Evolutionary conservation across 1,140 invertebrate species (phyloP).

Genomic region (Mya arenaria): DNA sequence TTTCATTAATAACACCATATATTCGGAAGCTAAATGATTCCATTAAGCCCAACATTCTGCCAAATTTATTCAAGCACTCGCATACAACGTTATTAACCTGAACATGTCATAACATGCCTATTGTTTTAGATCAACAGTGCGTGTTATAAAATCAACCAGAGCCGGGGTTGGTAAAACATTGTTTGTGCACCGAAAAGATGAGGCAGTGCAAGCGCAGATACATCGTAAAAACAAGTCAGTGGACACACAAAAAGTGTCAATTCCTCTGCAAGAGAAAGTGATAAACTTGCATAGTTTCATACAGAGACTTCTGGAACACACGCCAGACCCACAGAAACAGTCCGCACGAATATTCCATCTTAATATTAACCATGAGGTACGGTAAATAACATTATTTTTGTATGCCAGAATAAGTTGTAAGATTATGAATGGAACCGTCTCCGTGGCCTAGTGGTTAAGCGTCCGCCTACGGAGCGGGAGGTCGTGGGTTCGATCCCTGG

Average conservation of each 20-base stretch:
- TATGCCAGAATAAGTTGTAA: too few species aligned
- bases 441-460: too few species aligned
- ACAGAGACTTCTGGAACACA: conserved; percentile 52
- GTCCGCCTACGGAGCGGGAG: too few species aligned
- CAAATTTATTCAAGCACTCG: too few species aligned
- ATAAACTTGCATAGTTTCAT: conserved; percentile 50
- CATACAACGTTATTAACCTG: not conserved
- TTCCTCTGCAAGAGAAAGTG: conserved; percentile 61
- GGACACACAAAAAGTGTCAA: conserved; percentile 19
- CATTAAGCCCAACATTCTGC: not conserved
- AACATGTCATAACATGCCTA: not conserved
- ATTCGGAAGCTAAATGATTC: not conserved
- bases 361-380: conserved; percentile 70
- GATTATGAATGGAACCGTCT: too few species aligned
- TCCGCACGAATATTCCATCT: conserved; percentile 67
- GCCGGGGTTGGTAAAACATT: conserved; percentile 72
- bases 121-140: conserved; percentile 61
- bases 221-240: not conserved
- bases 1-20: not conserved
- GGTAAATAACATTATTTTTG: too few species aligned
- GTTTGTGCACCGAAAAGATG: conserved; percentile 50
- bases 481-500: too few species aligned
- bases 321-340: conserved; percentile 20
- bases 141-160: conserved; percentile 66
- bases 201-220: conserved; percentile 48